Conservation (phyloP, 2,888 invertebrate genomes). For the Bursaphelenchus okinawaensis region DNA sequence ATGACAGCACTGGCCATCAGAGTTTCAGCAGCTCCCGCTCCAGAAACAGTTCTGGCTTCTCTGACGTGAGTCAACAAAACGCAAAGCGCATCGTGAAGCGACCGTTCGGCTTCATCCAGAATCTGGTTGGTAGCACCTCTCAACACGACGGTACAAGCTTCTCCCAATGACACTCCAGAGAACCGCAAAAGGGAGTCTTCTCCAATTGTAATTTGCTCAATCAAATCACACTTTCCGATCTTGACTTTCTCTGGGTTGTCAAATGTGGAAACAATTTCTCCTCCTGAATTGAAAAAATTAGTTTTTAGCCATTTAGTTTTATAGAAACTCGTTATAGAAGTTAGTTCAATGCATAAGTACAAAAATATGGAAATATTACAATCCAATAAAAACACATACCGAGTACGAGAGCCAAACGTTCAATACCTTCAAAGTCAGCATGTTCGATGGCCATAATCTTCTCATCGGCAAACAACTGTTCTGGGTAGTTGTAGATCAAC, state of each 20-base stretch:
- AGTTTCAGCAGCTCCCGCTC: slow-evolving; percentile 80
- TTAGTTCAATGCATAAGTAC: too few relatives aligned
- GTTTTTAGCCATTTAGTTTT: too few relatives aligned
- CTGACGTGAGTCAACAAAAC: slow-evolving; percentile 85
- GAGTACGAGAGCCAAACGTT: slow-evolving; percentile 88
- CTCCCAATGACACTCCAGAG: slow-evolving; percentile 60
- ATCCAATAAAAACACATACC: too few relatives aligned
- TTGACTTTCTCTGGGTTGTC: slow-evolving; percentile 85
- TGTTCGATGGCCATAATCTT: slow-evolving; percentile 91
- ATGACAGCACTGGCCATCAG: slow-evolving; percentile 87
- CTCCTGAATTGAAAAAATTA: slow-evolving; percentile 60
- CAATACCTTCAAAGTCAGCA: slow-evolving; percentile 98
- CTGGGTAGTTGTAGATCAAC: slow-evolving; percentile 98
- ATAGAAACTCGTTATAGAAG: too few relatives aligned
- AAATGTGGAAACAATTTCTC: slow-evolving; percentile 96
- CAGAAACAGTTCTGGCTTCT: slow-evolving; percentile 75
- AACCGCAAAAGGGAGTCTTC: slow-evolving; percentile 91
- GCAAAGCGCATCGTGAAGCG: slow-evolving; percentile 94
- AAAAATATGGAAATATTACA: too few relatives aligned
- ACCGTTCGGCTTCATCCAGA: slow-evolving; percentile 95
- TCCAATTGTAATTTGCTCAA: slow-evolving; percentile 97
- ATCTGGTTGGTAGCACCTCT: slow-evolving; percentile 97
- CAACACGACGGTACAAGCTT: slow-evolving; percentile 93
- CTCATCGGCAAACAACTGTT: slow-evolving; percentile 96
- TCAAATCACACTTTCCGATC: slow-evolving; percentile 85